These are phyloP conservation scores for Limenitis camilla DNA, from an alignment of 2,888 invertebrate genomes.

Conservation along the genomic window DNA sequence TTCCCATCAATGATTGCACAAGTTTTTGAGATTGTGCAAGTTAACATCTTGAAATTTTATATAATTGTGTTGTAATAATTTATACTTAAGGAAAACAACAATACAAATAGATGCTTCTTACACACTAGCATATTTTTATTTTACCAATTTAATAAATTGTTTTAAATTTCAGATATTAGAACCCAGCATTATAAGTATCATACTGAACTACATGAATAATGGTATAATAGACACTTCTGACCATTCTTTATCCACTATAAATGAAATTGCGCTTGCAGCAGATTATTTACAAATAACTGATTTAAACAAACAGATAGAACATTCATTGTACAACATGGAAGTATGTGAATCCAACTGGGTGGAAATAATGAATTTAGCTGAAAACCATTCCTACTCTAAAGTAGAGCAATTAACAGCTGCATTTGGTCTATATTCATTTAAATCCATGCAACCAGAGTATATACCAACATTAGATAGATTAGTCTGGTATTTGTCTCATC, in stretches of 20 bases:
- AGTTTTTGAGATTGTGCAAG: too few species aligned
- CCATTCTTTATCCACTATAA: constrained; percentile 37
- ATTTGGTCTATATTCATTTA: constrained; percentile 52
- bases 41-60: too few species aligned
- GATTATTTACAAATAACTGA: constrained; percentile 60
- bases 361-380: constrained; percentile 50
- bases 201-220: constrained; percentile 51
- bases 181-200: constrained; percentile 49
- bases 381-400: constrained; percentile 39
- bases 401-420: constrained; percentile 42
- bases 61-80: too few species aligned
- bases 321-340: constrained; percentile 43
- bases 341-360: constrained; percentile 47
- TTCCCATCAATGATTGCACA: too few species aligned
- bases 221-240: constrained; percentile 53
- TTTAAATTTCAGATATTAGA: constrained; percentile 61
- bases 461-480: constrained; percentile 45
- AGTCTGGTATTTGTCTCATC: constrained; percentile 62
- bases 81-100: too few species aligned
- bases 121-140: too few species aligned
- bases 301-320: constrained; percentile 54
- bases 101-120: too few species aligned
- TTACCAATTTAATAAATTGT: too few species aligned
- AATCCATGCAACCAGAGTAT: constrained; percentile 43
- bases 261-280: constrained; percentile 49